Evolutionary conservation across 2,113 vertebrate genomes (phyloP).

Genomic region (Manacus vitellinus): DNA sequence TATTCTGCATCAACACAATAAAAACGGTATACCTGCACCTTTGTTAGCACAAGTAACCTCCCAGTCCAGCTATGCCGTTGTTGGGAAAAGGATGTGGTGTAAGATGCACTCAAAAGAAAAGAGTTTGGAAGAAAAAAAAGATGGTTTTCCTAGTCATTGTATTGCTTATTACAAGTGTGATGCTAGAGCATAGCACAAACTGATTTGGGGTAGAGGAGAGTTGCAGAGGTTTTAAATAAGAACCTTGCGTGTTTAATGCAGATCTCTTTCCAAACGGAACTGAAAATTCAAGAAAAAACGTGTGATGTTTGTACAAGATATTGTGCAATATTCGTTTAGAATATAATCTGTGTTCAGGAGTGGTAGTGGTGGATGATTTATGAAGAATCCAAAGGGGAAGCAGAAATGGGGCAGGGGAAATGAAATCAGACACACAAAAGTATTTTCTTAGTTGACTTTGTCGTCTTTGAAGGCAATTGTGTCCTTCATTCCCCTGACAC

Average conservation of each 20-base stretch:
- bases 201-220: background rate
- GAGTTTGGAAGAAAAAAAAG: background rate
- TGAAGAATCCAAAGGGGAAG: background rate
- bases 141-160: background rate
- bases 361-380: background rate
- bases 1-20: background rate
- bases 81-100: too few relatives aligned
- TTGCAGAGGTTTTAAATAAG: background rate
- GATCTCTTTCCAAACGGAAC: background rate
- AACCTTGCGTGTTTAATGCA: background rate
- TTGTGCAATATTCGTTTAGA: slow-evolving; percentile 14
- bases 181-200: background rate
- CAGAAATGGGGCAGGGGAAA: background rate
- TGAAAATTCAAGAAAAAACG: background rate
- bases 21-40: background rate
- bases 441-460: background rate
- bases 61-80: background rate
- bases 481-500: background rate
- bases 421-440: background rate
- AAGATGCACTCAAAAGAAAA: background rate
- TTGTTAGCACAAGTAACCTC: background rate
- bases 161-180: background rate
- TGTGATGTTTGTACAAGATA: background rate
- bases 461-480: background rate
- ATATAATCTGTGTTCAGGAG: background rate